Percentiles rank a stretch among this genome's conserved stretches.
Evolutionary conservation across 2,888 invertebrate species (phyloP).

Genomic region (Trissolcus japonicus): DNA sequence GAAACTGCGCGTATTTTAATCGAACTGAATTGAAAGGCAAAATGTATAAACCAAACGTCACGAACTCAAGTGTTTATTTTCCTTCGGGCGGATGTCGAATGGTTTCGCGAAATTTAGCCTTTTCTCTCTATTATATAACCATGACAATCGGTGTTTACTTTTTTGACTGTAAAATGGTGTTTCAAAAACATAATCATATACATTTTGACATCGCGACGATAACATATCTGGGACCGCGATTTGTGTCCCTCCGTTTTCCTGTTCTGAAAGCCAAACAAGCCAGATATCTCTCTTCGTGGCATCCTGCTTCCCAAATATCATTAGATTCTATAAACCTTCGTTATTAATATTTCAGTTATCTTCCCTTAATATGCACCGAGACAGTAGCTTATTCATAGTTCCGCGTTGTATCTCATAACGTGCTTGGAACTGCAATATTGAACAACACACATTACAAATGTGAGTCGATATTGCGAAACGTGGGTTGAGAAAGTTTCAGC

Average conservation of each 20-base stretch:
- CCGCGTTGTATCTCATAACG: slow-evolving; percentile 28
- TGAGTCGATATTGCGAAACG: slow-evolving; percentile 40
- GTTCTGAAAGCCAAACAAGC: slow-evolving; percentile 17
- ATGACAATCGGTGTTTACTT: slow-evolving; percentile 23
- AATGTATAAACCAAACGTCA: slow-evolving; percentile 7
- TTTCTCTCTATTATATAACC: slow-evolving; percentile 11
- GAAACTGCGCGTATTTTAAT: slow-evolving; percentile 11
- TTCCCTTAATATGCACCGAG: slow-evolving; percentile 29
- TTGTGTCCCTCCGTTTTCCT: slow-evolving; percentile 14
- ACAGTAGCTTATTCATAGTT: slow-evolving; percentile 24
- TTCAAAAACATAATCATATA: slow-evolving; percentile 34
- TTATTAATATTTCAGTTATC: slow-evolving; percentile 46
- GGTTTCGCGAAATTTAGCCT: slow-evolving; percentile 27
- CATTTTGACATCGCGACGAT: slow-evolving; percentile 8
- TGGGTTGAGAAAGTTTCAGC: slow-evolving; percentile 18
- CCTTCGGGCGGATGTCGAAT: slow-evolving; percentile 3
- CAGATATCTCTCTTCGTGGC: slow-evolving; percentile 17
- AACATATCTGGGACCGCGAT: slow-evolving; percentile 16
- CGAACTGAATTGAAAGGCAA: slow-evolving; percentile 8
- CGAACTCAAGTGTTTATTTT: slow-evolving; percentile 24
- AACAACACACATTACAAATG: slow-evolving; percentile 39
- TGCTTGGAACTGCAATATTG: slow-evolving; percentile 36
- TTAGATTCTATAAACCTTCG: slow-evolving; percentile 41
- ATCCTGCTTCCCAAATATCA: slow-evolving; percentile 27
- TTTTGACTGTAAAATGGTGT: slow-evolving; percentile 17